Base-by-base conservation (phyloP, 2,888 invertebrate species). In the Siphonodentalium dalli region DNA sequence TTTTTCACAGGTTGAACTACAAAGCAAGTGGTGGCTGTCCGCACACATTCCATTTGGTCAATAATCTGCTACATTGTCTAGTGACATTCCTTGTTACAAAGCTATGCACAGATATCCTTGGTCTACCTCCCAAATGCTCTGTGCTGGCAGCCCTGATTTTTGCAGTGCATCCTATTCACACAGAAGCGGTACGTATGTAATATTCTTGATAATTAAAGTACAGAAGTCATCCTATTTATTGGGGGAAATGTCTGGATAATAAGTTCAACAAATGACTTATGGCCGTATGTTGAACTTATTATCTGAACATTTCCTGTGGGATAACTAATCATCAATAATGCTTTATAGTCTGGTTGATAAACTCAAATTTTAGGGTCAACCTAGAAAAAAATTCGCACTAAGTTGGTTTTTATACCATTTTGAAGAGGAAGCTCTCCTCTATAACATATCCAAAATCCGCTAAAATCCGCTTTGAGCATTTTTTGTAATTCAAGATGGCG, bases 161-260 rank as follows among this genome's bases (percentile, higher is more conserved):
- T 61, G 77, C 77, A 27, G 70, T 70, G 15, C 77, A 77, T 49
- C 77, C 77, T 2, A 61, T 77, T 6, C 77, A 77, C 50, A 70
- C 72, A 15, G 77, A 77, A 58, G 77, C 77, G 23, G 77, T 92
- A 80, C 90, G 90, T 87, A 52, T 24, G 34, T 44, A 23, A 5
- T 23, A n/a, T n/a, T n/a, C 13, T 2, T 37, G 8, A 37, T 8
- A 15, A 9, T 37, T 8, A 37, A n/a, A n/a, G n/a, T n/a, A n/a
- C n/a, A n/a, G n/a, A n/a, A n/a, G n/a, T n/a, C n/a, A n/a, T n/a
- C n/a, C n/a, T n/a, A n/a, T n/a, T n/a, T n/a, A n/a, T n/a, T n/a
- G n/a, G n/a, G n/a, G n/a, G n/a, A n/a, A n/a, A n/a, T n/a, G n/a
- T n/a, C n/a, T n/a, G n/a, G n/a, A n/a, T n/a, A n/a, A n/a, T 20